These are phyloP conservation scores for Pipa parva DNA, from an alignment of 2,113 vertebrate species.

Conservation along the genomic window DNA sequence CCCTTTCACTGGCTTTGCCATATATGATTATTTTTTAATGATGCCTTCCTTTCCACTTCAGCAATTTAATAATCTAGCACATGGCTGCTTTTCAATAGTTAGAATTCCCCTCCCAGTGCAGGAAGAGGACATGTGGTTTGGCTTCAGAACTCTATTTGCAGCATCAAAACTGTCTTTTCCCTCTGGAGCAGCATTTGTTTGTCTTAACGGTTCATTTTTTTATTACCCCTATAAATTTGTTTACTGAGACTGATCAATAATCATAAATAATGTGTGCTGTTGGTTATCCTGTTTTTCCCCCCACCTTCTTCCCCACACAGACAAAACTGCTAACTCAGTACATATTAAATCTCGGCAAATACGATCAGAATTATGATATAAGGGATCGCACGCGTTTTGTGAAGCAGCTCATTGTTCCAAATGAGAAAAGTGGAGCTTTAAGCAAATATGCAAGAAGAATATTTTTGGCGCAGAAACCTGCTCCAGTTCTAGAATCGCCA, in stretches of 20 bases:
- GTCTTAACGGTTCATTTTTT: conserved; percentile 89
- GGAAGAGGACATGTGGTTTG: conserved; percentile 77
- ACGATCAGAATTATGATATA: conserved; percentile 98
- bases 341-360: conserved; percentile 94
- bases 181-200: conserved; percentile 80
- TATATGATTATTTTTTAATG: conserved; percentile 93
- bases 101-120: conserved; percentile 76
- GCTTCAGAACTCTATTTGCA: conserved; percentile 80
- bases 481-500: conserved; percentile 86
- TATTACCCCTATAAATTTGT: conserved; percentile 92
- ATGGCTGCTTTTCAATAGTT: conserved; percentile 77
- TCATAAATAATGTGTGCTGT: conserved; percentile 82
- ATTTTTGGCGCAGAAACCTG: conserved; percentile 90
- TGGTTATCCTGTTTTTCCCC: conserved; percentile 53
- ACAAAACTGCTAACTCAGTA: conserved; percentile 98
- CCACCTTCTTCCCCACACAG: conserved; percentile 67
- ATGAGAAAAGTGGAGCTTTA: conserved; percentile 88
- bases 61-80: conserved; percentile 87
- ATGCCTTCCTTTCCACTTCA: conserved; percentile 87
- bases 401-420: conserved; percentile 95
- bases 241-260: conserved; percentile 97
- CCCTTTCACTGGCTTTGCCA: conserved; percentile 81
- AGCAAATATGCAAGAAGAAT: conserved; percentile 95
- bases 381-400: conserved; percentile 97
- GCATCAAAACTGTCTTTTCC: conserved; percentile 84